Evolutionary conservation across 2,113 vertebrate genomes (phyloP).

Genomic region (Campylomormyrus numenius): DNA sequence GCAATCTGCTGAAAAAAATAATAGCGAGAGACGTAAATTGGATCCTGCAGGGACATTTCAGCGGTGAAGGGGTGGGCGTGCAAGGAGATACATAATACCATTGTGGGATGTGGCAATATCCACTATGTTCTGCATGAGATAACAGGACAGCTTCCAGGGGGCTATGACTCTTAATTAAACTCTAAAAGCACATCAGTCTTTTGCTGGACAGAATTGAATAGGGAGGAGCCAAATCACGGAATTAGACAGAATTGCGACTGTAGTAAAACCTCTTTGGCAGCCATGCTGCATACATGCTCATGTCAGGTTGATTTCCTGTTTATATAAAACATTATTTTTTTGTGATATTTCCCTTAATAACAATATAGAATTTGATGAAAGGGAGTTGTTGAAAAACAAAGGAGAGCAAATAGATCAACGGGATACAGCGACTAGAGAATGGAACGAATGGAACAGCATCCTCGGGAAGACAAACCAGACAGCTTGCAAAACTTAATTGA

Average conservation of each 20-base stretch:
- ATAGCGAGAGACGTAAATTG: background rate
- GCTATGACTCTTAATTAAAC: background rate
- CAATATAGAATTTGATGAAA: background rate
- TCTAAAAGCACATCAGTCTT: slow-evolving; percentile 9
- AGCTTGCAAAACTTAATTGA: background rate
- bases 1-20: background rate
- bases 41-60: slow-evolving; percentile 1
- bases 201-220: background rate
- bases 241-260: background rate
- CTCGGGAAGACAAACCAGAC: background rate
- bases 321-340: background rate
- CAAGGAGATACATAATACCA: background rate
- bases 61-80: background rate
- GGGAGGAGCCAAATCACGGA: background rate
- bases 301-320: background rate
- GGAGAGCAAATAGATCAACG: background rate
- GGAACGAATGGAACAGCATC: background rate
- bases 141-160: background rate
- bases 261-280: background rate
- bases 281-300: background rate
- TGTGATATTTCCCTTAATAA: background rate
- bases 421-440: background rate
- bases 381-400: background rate
- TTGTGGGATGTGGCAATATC: background rate
- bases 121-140: background rate